Evolutionary conservation across 2,797 vertebrate species (phyloP), one percentile per base, ranked within the genome.

Genomic region (Vultur gryphus): DNA sequence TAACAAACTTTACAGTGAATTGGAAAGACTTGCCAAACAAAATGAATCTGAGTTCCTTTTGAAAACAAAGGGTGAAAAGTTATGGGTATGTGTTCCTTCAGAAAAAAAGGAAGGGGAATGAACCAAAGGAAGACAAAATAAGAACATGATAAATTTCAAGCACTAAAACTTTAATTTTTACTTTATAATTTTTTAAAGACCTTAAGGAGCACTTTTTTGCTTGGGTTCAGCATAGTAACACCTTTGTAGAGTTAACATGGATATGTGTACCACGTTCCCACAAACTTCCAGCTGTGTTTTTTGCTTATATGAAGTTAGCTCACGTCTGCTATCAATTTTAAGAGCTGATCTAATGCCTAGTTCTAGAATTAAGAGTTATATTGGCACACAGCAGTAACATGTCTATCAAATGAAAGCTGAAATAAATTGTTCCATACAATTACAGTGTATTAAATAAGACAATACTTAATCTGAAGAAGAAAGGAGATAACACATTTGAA

Each of bases 141-240:
- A 24, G 28, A 71, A 24, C 4, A 20, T 12, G 3, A 48, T 25
- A n/a, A 26, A 71, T 67, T 83, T 71, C 33, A 70, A 70, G 5
- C 19, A 31, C 15, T 25, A 1, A 33, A 57, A 18, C 14, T 84
- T 77, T 17, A 73, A 18, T 61, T 87, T 76, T 44, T 31, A 43
- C 16, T 65, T 15, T 31, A 14, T 25, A 21, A 26, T 73, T 59
- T 75, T 54, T 49, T 52, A 26, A 82, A 85, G 8, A 8, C 7
- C 3, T 62, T 26, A 24, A 48, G 23, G 35, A 70, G 2, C 1
- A 0, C 2, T 44, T 52, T 33, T n/a, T 59, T 4, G 1, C 24
- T 62, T 39, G 11, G 8, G 2, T 37, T 82, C 48, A 87, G 39
- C 33, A 28, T 5, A 23, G 10, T 39, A 23, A 48, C 20, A 43